Percentiles rank a stretch among this genome's conserved stretches.
These are phyloP conservation scores for human DNA, from an alignment of 2,113 vertebrate genomes.

Conservation along the genomic window GRCh38 chr12:42007001-42007500, in stretches of 20 bases:
- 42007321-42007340: background rate
- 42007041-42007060: conserved; percentile 32
- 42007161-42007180: background rate
- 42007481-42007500: background rate
- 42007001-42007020: background rate
- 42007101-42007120: background rate
- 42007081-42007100: background rate
- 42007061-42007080: background rate
- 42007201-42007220: background rate
- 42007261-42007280: background rate
- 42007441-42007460: background rate
- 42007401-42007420: background rate
- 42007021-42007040: conserved; percentile 7
- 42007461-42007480: background rate
- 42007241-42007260: background rate
- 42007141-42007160: background rate
- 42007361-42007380: background rate
- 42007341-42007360: background rate
- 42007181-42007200: conserved; percentile 8
- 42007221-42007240: background rate
- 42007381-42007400: background rate
- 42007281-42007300: background rate
- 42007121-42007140: background rate
- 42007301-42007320: background rate
- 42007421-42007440: background rate